A percentile compares a stretch with the other conserved stretches of the same genome.
These are phyloP conservation scores for Caenorhabditis sp. DNA, from an alignment of 2,888 invertebrate species.

Conservation along the genomic window DNA sequence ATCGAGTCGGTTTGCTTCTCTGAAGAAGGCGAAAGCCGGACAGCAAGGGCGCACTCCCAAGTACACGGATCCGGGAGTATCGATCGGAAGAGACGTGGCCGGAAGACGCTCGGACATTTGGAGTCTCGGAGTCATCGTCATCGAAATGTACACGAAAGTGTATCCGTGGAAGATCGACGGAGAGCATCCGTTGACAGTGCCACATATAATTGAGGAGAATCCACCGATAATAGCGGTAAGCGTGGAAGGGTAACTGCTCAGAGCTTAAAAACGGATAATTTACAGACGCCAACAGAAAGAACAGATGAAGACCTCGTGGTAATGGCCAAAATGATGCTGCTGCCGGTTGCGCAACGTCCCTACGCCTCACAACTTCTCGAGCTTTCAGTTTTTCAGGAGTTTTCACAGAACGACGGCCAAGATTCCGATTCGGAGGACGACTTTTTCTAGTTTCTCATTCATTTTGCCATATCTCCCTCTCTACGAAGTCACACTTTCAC, in stretches of 20 bases:
- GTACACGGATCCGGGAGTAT: constrained; percentile 72
- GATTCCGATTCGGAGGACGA: constrained; percentile 27
- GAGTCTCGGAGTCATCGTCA: constrained; percentile 70
- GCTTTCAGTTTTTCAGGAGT: constrained; percentile 23
- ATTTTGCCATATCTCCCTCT: not conserved
- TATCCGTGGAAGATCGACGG: constrained; percentile 69
- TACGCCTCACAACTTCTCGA: constrained; percentile 23
- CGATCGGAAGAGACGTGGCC: constrained; percentile 27
- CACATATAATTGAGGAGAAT: constrained; percentile 34
- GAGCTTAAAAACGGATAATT: constrained; percentile 10
- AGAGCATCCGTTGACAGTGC: constrained; percentile 37
- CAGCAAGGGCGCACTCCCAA: constrained; percentile 68
- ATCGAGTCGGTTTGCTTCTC: constrained; percentile 78
- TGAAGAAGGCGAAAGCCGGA: constrained; percentile 25
- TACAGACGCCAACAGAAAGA: constrained; percentile 15
- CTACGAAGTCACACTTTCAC: constrained; percentile 3
- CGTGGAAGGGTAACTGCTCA: no score
- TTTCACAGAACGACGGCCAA: not conserved
- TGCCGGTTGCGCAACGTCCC: constrained; percentile 17
- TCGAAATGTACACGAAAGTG: constrained; percentile 64
- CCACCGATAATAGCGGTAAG: constrained; percentile 27
- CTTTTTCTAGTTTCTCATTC: constrained; percentile 24
- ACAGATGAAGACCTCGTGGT: constrained; percentile 24
- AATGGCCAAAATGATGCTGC: constrained; percentile 41
- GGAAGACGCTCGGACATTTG: constrained; percentile 73